A percentile compares a stretch with the other conserved stretches of the same genome.
Conservation (phyloP, 2,113 vertebrate species). For the Triplophysa tibetana region DNA sequence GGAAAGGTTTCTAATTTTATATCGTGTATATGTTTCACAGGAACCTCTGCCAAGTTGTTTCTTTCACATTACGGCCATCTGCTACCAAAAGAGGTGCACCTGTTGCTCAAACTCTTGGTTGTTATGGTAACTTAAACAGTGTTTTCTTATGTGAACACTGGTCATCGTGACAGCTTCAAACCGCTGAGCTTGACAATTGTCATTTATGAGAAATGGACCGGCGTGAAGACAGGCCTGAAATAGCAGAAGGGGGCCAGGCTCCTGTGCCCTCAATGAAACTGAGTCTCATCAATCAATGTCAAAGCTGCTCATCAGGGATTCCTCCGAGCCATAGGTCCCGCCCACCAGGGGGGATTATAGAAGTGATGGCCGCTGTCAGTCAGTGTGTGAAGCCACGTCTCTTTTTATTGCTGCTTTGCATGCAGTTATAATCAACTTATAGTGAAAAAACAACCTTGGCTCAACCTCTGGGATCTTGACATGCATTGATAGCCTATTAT, state of each 20-base stretch:
- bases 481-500: slow-evolving; percentile 30
- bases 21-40: neutral
- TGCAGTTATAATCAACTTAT: neutral
- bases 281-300: slow-evolving; percentile 71
- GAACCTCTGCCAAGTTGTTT: neutral
- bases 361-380: slow-evolving; percentile 7
- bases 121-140: slow-evolving; percentile 34
- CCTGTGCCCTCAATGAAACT: slow-evolving; percentile 55
- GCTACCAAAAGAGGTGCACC: neutral
- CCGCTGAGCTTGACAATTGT: slow-evolving; percentile 61
- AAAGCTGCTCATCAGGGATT: slow-evolving; percentile 70
- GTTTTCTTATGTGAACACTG: slow-evolving; percentile 44
- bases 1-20: neutral
- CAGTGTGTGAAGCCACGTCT: slow-evolving; percentile 19
- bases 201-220: slow-evolving; percentile 72
- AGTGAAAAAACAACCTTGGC: neutral
- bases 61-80: slow-evolving; percentile 12
- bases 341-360: slow-evolving; percentile 65
- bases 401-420: slow-evolving; percentile 29
- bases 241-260: slow-evolving; percentile 63
- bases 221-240: slow-evolving; percentile 54
- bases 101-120: slow-evolving; percentile 18
- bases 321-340: slow-evolving; percentile 71
- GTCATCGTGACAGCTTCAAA: slow-evolving; percentile 62
- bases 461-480: slow-evolving; percentile 22